These are phyloP conservation scores for Brevimyrus niger DNA, from an alignment of 2,113 vertebrate genomes.

Conservation along the genomic window DNA sequence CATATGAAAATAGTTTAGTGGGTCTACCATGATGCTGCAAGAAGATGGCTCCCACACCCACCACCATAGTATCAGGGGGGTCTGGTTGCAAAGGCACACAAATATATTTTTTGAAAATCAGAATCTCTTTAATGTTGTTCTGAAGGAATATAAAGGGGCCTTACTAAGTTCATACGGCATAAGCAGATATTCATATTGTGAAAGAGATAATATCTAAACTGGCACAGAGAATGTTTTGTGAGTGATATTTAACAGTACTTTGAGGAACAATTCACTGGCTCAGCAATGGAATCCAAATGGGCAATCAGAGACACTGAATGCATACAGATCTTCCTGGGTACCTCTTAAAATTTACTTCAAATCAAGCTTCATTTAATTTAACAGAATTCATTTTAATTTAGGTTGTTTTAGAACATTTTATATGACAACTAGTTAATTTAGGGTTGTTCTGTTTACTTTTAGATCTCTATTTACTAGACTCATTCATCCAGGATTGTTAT, in stretches of 20 bases:
- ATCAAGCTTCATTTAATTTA: background rate
- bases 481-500: background rate
- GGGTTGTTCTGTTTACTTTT: background rate
- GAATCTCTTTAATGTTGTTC: background rate
- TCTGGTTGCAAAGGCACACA: background rate
- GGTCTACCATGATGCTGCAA: background rate
- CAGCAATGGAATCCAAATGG: background rate
- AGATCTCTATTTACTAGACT: background rate
- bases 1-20: background rate
- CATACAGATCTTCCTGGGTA: background rate
- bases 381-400: background rate
- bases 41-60: background rate
- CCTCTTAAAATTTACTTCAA: background rate
- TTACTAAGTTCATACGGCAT: background rate
- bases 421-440: background rate
- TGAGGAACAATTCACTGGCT: background rate
- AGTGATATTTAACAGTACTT: background rate
- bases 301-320: background rate
- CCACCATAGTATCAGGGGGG: background rate
- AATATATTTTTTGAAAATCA: background rate
- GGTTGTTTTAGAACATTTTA: background rate
- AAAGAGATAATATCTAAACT: background rate
- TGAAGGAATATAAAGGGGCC: background rate
- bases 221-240: background rate
- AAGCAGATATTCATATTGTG: background rate